Evolutionary conservation across 2,797 vertebrate species (phyloP).

Genomic region (Danio aesculapii): DNA sequence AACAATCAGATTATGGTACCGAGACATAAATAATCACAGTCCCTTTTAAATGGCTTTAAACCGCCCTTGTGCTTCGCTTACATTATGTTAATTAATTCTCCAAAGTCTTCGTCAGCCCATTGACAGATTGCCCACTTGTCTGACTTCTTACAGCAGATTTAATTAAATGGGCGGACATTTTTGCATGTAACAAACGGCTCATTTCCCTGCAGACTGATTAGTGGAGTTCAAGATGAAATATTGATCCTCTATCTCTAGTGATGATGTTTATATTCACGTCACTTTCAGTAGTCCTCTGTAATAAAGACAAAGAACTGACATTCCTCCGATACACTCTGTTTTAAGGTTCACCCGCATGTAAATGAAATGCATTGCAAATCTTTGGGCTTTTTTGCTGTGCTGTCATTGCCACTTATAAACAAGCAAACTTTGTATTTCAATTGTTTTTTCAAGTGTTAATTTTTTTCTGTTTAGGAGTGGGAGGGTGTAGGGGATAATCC

Average conservation of each 20-base stretch:
- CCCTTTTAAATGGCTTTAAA: constrained; percentile 72
- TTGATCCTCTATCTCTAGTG: constrained; percentile 69
- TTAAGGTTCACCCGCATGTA: not conserved
- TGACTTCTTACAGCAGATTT: constrained; percentile 71
- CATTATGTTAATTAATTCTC: constrained; percentile 81
- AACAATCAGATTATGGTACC: constrained; percentile 66
- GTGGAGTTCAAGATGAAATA: constrained; percentile 79
- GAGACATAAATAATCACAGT: constrained; percentile 65
- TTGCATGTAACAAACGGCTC: constrained; percentile 74
- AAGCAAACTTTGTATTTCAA: not conserved
- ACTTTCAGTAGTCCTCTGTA: constrained; percentile 59
- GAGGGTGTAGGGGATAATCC: not conserved
- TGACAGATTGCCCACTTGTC: constrained; percentile 74
- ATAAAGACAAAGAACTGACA: constrained; percentile 33
- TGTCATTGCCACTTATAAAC: not conserved
- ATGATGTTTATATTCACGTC: constrained; percentile 68
- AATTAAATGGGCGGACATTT: constrained; percentile 85
- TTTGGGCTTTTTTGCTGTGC: not conserved
- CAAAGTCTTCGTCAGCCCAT: constrained; percentile 68
- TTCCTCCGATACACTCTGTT: constrained; percentile 11
- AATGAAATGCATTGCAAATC: not conserved
- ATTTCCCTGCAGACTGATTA: constrained; percentile 74
- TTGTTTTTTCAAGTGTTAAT: too few relatives aligned
- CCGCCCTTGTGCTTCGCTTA: constrained; percentile 75
- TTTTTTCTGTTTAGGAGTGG: too few relatives aligned